These are phyloP conservation scores for Bradypodion ventrale DNA, from an alignment of 2,797 vertebrate genomes.

Conservation along the genomic window DNA sequence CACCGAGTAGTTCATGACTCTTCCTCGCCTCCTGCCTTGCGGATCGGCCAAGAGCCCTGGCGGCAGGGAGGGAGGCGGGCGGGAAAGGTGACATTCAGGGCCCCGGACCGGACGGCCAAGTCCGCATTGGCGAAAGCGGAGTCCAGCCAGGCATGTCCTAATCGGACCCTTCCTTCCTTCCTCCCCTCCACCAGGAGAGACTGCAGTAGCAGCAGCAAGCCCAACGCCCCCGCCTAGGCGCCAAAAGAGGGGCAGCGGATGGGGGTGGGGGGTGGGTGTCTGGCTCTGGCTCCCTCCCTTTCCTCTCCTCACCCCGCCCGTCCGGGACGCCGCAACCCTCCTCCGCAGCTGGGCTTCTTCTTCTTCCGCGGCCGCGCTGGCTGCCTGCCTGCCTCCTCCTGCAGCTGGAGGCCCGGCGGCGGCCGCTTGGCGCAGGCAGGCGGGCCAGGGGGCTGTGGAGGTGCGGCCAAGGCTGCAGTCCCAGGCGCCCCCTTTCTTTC, in stretches of 20 bases:
- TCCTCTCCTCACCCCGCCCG: neutral
- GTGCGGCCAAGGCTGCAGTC: too few relatives aligned
- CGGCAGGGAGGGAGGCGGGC: neutral
- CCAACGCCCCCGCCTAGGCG: too few relatives aligned
- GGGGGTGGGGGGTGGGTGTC: too few relatives aligned
- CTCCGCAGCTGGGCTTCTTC: neutral
- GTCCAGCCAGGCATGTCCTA: neutral
- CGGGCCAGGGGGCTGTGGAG: neutral
- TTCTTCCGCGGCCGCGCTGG: neutral
- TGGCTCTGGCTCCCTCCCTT: neutral
- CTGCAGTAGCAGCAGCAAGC: neutral
- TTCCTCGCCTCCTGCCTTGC: neutral
- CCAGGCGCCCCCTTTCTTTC: neutral
- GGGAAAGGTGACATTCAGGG: neutral
- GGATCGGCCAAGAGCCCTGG: too few relatives aligned
- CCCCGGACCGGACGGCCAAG: neutral
- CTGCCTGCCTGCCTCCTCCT: neutral
- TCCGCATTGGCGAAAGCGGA: conserved; percentile 18
- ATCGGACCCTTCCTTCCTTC: neutral
- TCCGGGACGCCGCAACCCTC: neutral
- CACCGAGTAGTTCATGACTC: neutral
- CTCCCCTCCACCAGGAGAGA: neutral
- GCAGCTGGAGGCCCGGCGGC: neutral
- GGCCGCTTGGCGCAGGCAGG: neutral
- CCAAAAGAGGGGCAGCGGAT: too few relatives aligned